These are phyloP conservation scores for Erpornis zantholeuca DNA, from an alignment of 2,113 vertebrate genomes.

Conservation along the genomic window DNA sequence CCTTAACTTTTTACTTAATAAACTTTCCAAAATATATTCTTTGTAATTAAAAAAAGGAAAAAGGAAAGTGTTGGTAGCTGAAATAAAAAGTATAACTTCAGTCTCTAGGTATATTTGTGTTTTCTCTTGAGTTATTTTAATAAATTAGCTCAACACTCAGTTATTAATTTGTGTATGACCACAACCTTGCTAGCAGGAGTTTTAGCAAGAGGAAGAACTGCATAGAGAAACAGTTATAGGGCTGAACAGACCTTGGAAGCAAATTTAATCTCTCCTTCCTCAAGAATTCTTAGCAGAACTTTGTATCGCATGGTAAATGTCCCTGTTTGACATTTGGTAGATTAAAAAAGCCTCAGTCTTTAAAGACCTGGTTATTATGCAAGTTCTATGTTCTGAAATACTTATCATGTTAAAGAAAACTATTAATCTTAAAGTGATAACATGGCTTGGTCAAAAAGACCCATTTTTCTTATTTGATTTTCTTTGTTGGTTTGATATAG, in stretches of 20 bases:
- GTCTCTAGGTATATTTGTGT: neutral
- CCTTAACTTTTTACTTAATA: neutral
- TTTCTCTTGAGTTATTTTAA: neutral
- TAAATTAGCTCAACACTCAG: neutral
- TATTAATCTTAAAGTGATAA: neutral
- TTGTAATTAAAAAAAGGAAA: neutral
- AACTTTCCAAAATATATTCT: neutral
- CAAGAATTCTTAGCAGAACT: neutral
- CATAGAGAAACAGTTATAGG: neutral
- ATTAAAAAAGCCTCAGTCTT: neutral
- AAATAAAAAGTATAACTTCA: neutral
- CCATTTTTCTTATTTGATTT: neutral
- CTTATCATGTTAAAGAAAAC: neutral
- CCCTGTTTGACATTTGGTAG: neutral
- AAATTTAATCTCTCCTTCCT: neutral
- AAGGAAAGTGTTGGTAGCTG: neutral
- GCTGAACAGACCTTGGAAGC: neutral
- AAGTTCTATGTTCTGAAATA: neutral
- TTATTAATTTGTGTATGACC: neutral
- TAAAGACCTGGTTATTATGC: neutral
- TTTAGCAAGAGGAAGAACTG: neutral
- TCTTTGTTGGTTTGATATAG: slow-evolving; percentile 14
- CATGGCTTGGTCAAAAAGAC: neutral
- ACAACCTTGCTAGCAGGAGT: neutral
- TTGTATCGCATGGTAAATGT: neutral